Evolutionary conservation across 2,797 vertebrate species (phyloP).

Genomic region (Phalloptychus januarius): DNA sequence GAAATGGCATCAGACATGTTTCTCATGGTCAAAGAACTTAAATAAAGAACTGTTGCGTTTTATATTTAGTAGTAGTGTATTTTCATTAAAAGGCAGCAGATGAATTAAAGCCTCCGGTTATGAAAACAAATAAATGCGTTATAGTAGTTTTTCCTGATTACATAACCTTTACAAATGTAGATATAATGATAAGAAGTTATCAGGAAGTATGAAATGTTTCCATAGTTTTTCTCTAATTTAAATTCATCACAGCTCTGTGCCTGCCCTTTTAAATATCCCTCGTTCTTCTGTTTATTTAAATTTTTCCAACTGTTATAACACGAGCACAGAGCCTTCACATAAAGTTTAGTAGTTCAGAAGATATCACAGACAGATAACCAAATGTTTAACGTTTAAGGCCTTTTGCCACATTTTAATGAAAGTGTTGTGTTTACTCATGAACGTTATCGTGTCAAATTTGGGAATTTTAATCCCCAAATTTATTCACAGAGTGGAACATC

Average conservation of each 20-base stretch:
- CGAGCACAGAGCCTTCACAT: not conserved
- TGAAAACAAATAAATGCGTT: not conserved
- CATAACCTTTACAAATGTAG: not conserved
- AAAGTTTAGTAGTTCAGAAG: not conserved
- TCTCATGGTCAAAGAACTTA: not conserved
- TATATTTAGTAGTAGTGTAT: not conserved
- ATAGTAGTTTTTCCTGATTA: not conserved
- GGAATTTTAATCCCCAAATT: not conserved
- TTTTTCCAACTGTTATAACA: not conserved
- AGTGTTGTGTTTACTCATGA: not conserved
- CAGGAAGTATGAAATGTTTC: not conserved
- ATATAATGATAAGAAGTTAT: not conserved
- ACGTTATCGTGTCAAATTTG: not conserved
- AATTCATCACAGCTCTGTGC: not conserved
- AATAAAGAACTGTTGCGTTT: not conserved
- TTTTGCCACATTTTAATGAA: not conserved
- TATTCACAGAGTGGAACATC: not conserved
- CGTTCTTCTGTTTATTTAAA: not conserved
- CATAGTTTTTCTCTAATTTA: not conserved
- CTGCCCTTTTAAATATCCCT: not conserved
- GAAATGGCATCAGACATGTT: not conserved
- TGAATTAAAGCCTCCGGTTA: not conserved
- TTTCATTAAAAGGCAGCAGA: not conserved
- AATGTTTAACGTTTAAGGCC: not conserved
- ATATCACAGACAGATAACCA: not conserved